Evolutionary conservation across 2,888 invertebrate species (phyloP).

Genomic region (Drosophila stalkeri): DNA sequence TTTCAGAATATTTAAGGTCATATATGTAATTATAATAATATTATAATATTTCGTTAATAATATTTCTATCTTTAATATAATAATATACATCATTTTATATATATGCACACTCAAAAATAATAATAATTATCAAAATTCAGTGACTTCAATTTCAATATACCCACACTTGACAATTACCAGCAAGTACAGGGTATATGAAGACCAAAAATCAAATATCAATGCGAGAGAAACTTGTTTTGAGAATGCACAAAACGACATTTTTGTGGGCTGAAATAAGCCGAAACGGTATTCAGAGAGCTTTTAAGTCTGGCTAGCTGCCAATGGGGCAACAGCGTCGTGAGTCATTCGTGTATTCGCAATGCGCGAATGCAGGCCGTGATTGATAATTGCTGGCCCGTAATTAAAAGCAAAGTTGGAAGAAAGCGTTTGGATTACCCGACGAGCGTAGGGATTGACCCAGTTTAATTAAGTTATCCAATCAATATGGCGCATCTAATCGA

Average conservation of each 20-base stretch:
- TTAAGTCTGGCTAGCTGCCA: constrained; percentile 37
- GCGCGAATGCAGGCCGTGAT: constrained; percentile 47
- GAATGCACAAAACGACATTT: constrained; percentile 62
- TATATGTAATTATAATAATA: neutral
- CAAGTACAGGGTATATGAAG: constrained; percentile 16
- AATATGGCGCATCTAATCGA: constrained; percentile 18
- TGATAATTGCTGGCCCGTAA: constrained; percentile 24
- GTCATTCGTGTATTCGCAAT: constrained; percentile 69
- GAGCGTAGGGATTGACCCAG: constrained; percentile 3
- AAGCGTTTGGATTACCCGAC: neutral
- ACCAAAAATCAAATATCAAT: constrained; percentile 41
- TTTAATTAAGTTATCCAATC: constrained; percentile 30
- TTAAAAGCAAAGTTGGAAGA: constrained; percentile 5
- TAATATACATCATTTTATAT: too few species aligned
- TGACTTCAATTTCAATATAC: neutral
- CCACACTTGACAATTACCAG: too few species aligned
- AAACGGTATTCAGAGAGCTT: constrained; percentile 20
- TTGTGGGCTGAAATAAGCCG: constrained; percentile 61
- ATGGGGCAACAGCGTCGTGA: constrained; percentile 40
- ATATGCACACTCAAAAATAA: too few species aligned
- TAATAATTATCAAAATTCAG: too few species aligned
- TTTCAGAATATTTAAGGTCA: neutral
- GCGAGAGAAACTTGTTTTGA: constrained; percentile 63
- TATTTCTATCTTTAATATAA: too few species aligned
- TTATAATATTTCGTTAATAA: too few species aligned